Evolutionary conservation across 2,113 vertebrate species (phyloP).

Genomic region (Bufo gargarizans): DNA sequence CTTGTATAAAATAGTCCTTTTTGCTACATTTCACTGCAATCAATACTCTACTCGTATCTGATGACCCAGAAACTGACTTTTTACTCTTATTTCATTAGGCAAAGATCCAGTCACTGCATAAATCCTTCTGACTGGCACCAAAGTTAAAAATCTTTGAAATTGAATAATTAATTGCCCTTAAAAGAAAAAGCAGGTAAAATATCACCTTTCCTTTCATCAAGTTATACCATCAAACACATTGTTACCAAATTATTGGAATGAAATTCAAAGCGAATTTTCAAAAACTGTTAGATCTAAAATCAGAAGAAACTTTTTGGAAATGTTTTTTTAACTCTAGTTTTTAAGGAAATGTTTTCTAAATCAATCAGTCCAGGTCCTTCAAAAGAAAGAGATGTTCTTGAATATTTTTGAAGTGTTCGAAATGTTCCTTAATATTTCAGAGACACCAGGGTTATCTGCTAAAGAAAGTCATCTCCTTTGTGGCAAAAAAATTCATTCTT

Average conservation of each 20-base stretch:
- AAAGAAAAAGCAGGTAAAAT: too few relatives aligned
- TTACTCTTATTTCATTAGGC: neutral
- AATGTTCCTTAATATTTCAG: neutral
- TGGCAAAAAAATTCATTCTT: neutral
- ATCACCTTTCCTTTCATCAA: neutral
- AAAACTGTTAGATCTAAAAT: too few relatives aligned
- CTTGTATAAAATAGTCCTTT: too few relatives aligned
- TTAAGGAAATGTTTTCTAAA: too few relatives aligned
- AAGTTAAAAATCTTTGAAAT: neutral
- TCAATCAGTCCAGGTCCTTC: too few relatives aligned
- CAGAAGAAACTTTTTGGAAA: too few relatives aligned
- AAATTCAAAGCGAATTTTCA: neutral
- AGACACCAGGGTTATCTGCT: neutral
- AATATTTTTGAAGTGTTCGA: too few relatives aligned
- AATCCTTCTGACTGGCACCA: neutral
- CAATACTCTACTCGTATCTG: neutral
- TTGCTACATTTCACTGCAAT: too few relatives aligned
- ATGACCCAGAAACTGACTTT: conserved; percentile 1
- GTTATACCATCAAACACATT: neutral
- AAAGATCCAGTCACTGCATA: neutral
- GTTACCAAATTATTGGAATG: neutral
- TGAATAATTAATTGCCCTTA: neutral
- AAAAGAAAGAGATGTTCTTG: too few relatives aligned
- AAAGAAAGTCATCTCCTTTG: neutral
- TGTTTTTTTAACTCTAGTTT: too few relatives aligned